These are phyloP conservation scores for Uropetala carovei DNA, from an alignment of 2,888 invertebrate species.

Conservation along the genomic window DNA sequence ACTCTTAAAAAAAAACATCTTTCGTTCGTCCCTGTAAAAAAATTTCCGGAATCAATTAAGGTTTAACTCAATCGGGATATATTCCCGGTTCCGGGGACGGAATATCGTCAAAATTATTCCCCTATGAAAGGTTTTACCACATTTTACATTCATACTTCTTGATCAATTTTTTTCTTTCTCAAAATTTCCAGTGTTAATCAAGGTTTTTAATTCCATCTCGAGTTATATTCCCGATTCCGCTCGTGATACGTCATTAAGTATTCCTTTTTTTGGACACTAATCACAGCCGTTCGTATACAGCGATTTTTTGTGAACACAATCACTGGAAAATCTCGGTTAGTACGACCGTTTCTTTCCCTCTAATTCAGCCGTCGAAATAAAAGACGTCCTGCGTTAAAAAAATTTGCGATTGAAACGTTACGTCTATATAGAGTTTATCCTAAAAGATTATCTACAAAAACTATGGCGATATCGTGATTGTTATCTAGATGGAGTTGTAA, in stretches of 20 bases:
- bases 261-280: not conserved
- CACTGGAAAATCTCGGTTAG: too few relatives aligned
- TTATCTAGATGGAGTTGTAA: not conserved
- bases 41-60: constrained; percentile 21
- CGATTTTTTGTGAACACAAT: not conserved
- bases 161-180: too few relatives aligned
- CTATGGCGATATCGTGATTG: not conserved
- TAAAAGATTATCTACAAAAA: not conserved
- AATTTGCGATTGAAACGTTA: not conserved
- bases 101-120: too few relatives aligned
- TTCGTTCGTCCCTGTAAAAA: not conserved
- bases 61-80: not conserved
- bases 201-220: not conserved
- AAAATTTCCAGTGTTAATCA: not conserved
- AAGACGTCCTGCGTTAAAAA: not conserved
- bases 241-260: not conserved
- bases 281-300: not conserved
- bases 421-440: not conserved
- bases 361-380: not conserved
- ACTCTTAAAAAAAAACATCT: not conserved
- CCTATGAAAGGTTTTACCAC: too few relatives aligned
- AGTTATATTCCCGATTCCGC: not conserved
- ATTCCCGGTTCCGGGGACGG: not conserved
- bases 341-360: too few relatives aligned
- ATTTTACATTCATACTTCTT: too few relatives aligned